phyloP scores from a whole-genome alignment of 2,888 invertebrate species.

The Sarcophaga variegata region DNA sequence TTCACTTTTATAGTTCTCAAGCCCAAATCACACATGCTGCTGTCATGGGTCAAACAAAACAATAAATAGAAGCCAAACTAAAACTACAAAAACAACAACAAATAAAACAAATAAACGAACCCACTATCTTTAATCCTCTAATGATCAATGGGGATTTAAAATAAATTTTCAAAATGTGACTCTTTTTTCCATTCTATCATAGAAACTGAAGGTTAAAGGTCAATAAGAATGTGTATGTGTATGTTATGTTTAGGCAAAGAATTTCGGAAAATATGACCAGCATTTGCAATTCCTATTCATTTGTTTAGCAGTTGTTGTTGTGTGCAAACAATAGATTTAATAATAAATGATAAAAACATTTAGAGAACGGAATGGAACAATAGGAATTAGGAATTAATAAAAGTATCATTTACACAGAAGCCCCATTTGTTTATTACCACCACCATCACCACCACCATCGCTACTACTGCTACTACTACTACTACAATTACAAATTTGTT shows the following conservation, averaged over 20 bases:
- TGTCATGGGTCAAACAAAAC: conserved; percentile 1
- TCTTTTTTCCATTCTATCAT: conserved; percentile 2
- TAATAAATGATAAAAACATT: conserved; percentile 32
- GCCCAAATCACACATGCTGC: neutral
- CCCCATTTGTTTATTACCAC: conserved; percentile 11
- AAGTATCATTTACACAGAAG: conserved; percentile 68
- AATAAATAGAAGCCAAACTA: conserved; percentile 50
- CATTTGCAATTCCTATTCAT: conserved; percentile 10
- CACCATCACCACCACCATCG: neutral
- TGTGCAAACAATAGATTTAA: conserved; percentile 45
- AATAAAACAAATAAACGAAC: conserved; percentile 20
- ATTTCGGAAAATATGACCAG: conserved; percentile 34
- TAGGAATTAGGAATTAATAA: conserved; percentile 60
- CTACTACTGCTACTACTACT: conserved; percentile 7
- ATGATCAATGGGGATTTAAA: conserved; percentile 56
- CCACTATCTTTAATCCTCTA: conserved; percentile 53
- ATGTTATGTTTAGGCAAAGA: neutral
- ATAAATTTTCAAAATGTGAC: conserved; percentile 34
- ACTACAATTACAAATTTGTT: neutral
- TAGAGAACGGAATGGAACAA: conserved; percentile 24
- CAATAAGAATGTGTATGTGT: neutral
- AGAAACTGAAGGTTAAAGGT: conserved; percentile 40
- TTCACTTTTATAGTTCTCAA: conserved; percentile 60
- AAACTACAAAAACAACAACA: conserved; percentile 29
- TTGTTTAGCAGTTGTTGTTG: neutral